A percentile compares a stretch with the other conserved stretches of the same genome.
phyloP scores from a whole-genome alignment of 2,113 vertebrate species.

The Pseudolaguvia tuberculata region DNA sequence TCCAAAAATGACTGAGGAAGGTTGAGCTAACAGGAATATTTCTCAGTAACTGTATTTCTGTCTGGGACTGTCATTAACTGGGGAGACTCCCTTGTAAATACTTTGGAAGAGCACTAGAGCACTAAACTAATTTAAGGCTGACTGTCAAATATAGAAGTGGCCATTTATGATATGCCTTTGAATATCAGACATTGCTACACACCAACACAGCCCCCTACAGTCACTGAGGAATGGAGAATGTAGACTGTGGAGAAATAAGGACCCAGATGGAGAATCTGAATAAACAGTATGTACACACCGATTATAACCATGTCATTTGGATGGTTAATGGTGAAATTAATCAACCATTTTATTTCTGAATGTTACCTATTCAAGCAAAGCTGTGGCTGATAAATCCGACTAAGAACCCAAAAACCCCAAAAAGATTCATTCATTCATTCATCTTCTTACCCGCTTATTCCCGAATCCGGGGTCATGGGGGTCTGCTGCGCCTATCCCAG shows the following conservation, averaged over 20 bases:
- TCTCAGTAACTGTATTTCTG: neutral
- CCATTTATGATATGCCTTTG: constrained; percentile 6
- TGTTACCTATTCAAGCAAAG: neutral
- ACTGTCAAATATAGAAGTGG: constrained; percentile 20
- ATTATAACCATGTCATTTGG: no score
- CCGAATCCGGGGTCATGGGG: no score
- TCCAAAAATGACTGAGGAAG: neutral
- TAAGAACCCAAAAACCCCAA: neutral
- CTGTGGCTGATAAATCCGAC: neutral
- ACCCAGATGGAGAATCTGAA: neutral
- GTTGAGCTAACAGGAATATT: constrained; percentile 1
- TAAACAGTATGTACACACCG: neutral
- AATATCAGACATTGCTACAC: constrained; percentile 1
- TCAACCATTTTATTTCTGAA: constrained; percentile 15
- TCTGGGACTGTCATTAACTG: neutral
- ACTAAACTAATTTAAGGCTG: constrained; percentile 18
- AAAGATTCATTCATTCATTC: no score
- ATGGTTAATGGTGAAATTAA: no score
- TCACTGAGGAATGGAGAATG: neutral
- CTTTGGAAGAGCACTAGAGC: constrained; percentile 18
- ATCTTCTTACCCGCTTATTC: no score
- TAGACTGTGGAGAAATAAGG: neutral
- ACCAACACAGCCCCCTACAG: neutral
- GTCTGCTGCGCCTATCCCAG: no score
- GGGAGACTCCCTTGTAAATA: constrained; percentile 26